Evolutionary conservation across 1,140 invertebrate species (phyloP).

Genomic region (Aplysia californica): DNA sequence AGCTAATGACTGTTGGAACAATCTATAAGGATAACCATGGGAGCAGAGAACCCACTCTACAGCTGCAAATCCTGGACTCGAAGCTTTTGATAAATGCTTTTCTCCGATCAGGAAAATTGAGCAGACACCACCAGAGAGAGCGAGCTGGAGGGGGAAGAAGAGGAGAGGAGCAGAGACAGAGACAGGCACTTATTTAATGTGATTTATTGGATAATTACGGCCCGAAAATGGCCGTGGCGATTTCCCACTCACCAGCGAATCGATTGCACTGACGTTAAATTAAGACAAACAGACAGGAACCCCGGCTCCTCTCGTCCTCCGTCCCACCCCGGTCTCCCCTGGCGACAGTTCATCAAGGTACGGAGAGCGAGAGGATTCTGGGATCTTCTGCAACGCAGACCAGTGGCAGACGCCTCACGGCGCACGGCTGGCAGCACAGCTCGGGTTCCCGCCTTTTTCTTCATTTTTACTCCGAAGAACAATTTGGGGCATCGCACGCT

Average conservation of each 20-base stretch:
- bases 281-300: constrained; percentile 20
- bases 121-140: too few species aligned
- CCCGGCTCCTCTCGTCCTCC: neutral
- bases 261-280: constrained; percentile 23
- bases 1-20: too few species aligned
- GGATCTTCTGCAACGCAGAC: too few species aligned
- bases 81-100: too few species aligned
- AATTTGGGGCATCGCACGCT: too few species aligned
- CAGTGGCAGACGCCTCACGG: too few species aligned
- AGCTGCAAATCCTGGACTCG: too few species aligned
- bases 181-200: constrained; percentile 6
- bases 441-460: neutral
- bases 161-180: neutral
- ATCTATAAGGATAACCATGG: too few species aligned
- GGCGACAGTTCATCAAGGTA: constrained; percentile 15
- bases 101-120: too few species aligned
- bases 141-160: neutral
- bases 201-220: constrained; percentile 16
- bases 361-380: neutral
- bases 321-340: neutral
- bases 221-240: neutral
- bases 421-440: too few species aligned
- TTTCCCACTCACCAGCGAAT: constrained; percentile 13
- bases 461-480: too few species aligned
- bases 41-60: too few species aligned